Evolutionary conservation across 92 coral and sea anemone species (phyloP).

Genomic region (Palythoa grandis): DNA sequence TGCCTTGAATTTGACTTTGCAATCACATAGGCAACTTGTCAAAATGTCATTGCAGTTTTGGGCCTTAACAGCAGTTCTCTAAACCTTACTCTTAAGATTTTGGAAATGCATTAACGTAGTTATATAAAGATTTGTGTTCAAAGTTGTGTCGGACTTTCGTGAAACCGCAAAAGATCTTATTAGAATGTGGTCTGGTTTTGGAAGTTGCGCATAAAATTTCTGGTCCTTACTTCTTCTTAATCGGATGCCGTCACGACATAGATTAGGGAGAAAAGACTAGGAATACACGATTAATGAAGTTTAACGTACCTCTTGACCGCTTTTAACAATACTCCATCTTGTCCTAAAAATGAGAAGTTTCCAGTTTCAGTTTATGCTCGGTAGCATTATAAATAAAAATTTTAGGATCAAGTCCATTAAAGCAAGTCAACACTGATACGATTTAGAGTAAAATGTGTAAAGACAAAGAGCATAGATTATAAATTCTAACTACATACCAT

Average conservation of each 20-base stretch:
- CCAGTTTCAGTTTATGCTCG: neutral
- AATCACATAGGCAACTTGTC: slow-evolving; percentile 15
- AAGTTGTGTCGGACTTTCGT: neutral
- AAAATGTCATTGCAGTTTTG: neutral
- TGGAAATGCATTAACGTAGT: too few species aligned
- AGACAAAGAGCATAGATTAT: neutral
- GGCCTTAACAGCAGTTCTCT: neutral
- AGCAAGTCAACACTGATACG: neutral
- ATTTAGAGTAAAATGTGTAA: neutral
- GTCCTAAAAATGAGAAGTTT: slow-evolving; percentile 22
- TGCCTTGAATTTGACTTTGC: neutral
- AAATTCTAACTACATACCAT: slow-evolving; percentile 2
- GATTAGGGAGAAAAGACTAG: neutral
- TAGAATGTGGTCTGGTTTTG: neutral
- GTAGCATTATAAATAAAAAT: neutral
- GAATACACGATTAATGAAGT: neutral
- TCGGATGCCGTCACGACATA: slow-evolving; percentile 2
- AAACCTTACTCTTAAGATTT: neutral
- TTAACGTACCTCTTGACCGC: slow-evolving; percentile 35
- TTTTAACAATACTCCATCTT: slow-evolving; percentile 14
- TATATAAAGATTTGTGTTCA: neutral
- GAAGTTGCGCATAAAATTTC: neutral
- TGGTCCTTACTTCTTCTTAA: neutral
- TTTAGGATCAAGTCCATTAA: neutral
- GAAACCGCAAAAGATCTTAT: slow-evolving; percentile 1